Conservation (phyloP, 2,113 vertebrate genomes). For the Nibea coibor region DNA sequence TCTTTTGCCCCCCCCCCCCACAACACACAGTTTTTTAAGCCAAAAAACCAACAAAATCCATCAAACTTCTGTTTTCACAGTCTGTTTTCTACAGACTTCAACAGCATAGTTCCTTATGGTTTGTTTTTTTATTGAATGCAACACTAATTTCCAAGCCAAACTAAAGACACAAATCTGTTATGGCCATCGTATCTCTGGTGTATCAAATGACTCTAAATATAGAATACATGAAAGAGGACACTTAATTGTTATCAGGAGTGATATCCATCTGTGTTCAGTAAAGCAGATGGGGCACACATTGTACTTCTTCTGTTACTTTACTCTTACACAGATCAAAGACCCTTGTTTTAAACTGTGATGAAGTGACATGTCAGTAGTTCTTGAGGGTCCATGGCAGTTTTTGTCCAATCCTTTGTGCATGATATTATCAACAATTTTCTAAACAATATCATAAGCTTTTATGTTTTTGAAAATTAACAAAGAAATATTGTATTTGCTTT, state of each 20-base stretch:
- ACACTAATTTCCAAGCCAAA: too few species aligned
- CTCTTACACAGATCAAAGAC: conserved; percentile 37
- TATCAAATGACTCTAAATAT: not conserved
- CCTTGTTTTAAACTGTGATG: conserved; percentile 14
- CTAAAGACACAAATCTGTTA: too few species aligned
- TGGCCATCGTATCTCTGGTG: too few species aligned
- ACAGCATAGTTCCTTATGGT: too few species aligned
- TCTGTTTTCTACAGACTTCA: too few species aligned
- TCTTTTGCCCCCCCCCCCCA: too few species aligned
- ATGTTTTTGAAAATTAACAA: not conserved
- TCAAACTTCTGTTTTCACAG: too few species aligned
- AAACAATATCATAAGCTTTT: not conserved
- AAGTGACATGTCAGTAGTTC: not conserved
- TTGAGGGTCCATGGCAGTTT: not conserved
- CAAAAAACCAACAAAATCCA: too few species aligned
- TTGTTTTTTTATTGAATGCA: too few species aligned
- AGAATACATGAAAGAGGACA: conserved; percentile 11
- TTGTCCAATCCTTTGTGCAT: not conserved
- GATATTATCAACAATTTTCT: not conserved
- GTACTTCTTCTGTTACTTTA: not conserved
- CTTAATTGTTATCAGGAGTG: not conserved
- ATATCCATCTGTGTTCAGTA: conserved; percentile 16
- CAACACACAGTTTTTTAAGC: too few species aligned
- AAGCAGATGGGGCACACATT: conserved; percentile 45
- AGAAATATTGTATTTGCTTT: not conserved